Evolutionary conservation across 1,140 invertebrate species (phyloP).

Genomic region (Drosophila littoralis): DNA sequence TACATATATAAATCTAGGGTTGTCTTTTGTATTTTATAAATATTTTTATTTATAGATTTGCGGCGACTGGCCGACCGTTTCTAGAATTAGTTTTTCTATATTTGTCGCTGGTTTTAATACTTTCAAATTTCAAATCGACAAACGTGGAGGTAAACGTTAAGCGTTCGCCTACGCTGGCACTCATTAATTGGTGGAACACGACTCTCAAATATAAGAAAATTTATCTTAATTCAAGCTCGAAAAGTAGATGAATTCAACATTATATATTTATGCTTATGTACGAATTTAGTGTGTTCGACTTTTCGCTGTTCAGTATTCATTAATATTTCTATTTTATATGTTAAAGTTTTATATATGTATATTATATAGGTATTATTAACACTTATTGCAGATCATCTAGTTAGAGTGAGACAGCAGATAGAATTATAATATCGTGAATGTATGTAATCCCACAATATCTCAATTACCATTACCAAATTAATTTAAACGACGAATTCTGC

Average conservation of each 20-base stretch:
- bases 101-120: slow-evolving; percentile 56
- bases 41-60: slow-evolving; percentile 46
- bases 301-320: too few relatives aligned
- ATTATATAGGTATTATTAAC: too few relatives aligned
- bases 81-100: slow-evolving; percentile 17
- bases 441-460: too few relatives aligned
- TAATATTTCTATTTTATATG: too few relatives aligned
- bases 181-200: slow-evolving; percentile 54
- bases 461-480: too few relatives aligned
- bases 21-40: slow-evolving; percentile 23
- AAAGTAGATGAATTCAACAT: slow-evolving; percentile 11
- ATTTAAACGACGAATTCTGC: too few relatives aligned
- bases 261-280: too few relatives aligned
- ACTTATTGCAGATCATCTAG: too few relatives aligned
- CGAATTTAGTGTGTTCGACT: too few relatives aligned
- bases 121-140: slow-evolving; percentile 37
- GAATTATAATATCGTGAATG: too few relatives aligned
- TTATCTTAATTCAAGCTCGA: slow-evolving; percentile 61
- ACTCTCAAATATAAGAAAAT: slow-evolving; percentile 49
- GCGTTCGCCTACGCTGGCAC: slow-evolving; percentile 37
- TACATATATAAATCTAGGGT: not conserved
- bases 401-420: too few relatives aligned
- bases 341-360: too few relatives aligned
- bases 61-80: not conserved
- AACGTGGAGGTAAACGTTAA: not conserved